A percentile compares a stretch with the other conserved stretches of the same genome.
Evolutionary conservation across 2,113 vertebrate genomes (phyloP).

Genomic region (Octodon degus): DNA sequence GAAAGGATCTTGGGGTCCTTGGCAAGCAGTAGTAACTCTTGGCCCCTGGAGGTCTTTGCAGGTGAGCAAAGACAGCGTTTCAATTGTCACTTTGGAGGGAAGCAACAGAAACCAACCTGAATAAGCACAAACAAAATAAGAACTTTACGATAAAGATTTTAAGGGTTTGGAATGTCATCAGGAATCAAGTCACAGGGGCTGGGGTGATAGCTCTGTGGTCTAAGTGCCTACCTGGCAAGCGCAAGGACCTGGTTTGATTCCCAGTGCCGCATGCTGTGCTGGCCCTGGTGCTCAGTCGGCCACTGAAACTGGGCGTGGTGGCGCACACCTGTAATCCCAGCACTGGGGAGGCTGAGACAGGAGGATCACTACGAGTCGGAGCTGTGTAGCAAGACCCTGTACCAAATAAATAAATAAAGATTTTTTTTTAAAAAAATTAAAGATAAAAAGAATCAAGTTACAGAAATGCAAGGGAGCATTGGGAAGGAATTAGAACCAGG

Average conservation of each 20-base stretch:
- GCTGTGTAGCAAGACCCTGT: no score
- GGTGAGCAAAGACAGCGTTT: not conserved
- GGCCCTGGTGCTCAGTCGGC: no score
- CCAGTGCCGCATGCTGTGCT: no score
- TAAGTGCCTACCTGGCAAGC: no score
- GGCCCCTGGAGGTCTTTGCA: not conserved
- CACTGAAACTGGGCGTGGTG: no score
- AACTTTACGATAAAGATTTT: not conserved
- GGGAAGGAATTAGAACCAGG: not conserved
- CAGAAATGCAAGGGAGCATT: constrained; percentile 1
- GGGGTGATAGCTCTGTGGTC: no score
- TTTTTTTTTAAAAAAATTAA: no score
- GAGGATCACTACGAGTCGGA: no score
- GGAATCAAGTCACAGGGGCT: not conserved
- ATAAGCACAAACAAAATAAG: not conserved
- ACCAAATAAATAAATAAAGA: no score
- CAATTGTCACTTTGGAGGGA: not conserved
- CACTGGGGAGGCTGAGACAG: no score
- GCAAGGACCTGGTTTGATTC: no score
- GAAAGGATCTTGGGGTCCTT: not conserved
- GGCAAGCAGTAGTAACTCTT: not conserved
- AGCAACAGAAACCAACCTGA: not conserved
- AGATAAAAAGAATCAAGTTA: not conserved
- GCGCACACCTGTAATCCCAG: no score
- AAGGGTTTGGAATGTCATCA: not conserved